These are phyloP conservation scores for Zophobas morio DNA, from an alignment of 1,140 invertebrate species.

Conservation along the genomic window DNA sequence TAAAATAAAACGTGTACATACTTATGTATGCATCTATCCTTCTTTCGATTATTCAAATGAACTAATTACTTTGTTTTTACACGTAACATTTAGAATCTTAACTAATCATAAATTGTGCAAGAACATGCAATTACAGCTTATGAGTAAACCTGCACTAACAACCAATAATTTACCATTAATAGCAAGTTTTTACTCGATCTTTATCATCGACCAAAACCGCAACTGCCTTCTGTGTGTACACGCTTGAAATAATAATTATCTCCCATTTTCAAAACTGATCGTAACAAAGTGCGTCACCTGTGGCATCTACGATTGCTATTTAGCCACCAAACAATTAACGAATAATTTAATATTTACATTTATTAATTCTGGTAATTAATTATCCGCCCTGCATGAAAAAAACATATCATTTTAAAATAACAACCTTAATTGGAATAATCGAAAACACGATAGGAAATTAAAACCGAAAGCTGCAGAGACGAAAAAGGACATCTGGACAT, in stretches of 20 bases:
- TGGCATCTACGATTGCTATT: slow-evolving; percentile 10
- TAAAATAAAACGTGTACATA: too few relatives aligned
- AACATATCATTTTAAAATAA: slow-evolving; percentile 1
- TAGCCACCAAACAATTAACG: background rate
- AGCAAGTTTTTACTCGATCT: background rate
- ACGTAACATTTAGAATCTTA: background rate
- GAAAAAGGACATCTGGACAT: slow-evolving; percentile 6
- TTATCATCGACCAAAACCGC: slow-evolving; percentile 1
- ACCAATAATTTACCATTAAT: slow-evolving; percentile 1
- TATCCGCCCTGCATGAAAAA: background rate
- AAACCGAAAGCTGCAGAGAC: background rate
- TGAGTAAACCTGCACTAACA: background rate
- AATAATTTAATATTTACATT: slow-evolving; percentile 11
- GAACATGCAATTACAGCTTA: background rate
- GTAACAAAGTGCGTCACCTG: background rate
- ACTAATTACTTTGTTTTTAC: background rate
- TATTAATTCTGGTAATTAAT: background rate
- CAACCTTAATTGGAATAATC: slow-evolving; percentile 13
- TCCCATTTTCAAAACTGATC: slow-evolving; percentile 3
- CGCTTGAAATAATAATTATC: slow-evolving; percentile 26
- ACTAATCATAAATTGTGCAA: background rate
- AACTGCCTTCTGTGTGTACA: slow-evolving; percentile 1
- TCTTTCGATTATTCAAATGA: background rate
- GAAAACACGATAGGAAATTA: background rate
- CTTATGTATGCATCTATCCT: background rate